phyloP scores from a whole-genome alignment of 2,888 invertebrate species.

The Nephrocerus scutellatus region DNA sequence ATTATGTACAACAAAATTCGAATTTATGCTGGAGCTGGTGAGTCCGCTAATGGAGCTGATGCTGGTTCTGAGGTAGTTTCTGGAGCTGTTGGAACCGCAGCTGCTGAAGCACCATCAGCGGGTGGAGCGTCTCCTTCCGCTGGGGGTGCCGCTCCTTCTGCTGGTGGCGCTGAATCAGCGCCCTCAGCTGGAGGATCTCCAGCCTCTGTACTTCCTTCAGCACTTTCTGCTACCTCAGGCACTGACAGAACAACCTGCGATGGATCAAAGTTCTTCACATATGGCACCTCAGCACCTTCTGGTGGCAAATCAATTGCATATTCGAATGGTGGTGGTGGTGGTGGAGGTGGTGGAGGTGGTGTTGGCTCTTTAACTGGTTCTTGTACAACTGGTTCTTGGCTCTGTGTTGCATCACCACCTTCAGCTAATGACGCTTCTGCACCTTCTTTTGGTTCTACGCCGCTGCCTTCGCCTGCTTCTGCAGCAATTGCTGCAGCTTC shows the following conservation, averaged over 20 bases:
- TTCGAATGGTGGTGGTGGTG: constrained; percentile 48
- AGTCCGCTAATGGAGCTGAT: constrained; percentile 26
- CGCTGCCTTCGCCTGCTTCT: constrained; percentile 22
- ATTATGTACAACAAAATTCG: too few relatives aligned
- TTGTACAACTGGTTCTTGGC: constrained; percentile 16
- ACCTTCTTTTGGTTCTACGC: constrained; percentile 31
- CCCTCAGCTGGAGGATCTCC: constrained; percentile 32
- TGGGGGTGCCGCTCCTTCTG: constrained; percentile 28
- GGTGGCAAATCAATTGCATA: constrained; percentile 47
- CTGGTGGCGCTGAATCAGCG: constrained; percentile 31
- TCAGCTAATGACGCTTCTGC: constrained; percentile 23
- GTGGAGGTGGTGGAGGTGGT: constrained; percentile 37
- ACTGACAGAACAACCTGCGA: constrained; percentile 27
- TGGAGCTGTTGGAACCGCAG: constrained; percentile 24
- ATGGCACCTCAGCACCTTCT: constrained; percentile 48
- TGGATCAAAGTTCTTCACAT: constrained; percentile 45
- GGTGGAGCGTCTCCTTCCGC: constrained; percentile 25
- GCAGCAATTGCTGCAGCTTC: constrained; percentile 28
- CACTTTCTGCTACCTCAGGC: constrained; percentile 24
- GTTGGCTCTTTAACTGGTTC: constrained; percentile 38
- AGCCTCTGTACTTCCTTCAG: constrained; percentile 21
- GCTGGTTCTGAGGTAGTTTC: constrained; percentile 24
- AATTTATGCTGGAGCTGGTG: constrained; percentile 22
- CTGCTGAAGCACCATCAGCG: constrained; percentile 25
- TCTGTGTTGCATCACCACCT: constrained; percentile 22